These are phyloP conservation scores for Lasius platythorax DNA, from an alignment of 2,888 invertebrate genomes.

Conservation along the genomic window DNA sequence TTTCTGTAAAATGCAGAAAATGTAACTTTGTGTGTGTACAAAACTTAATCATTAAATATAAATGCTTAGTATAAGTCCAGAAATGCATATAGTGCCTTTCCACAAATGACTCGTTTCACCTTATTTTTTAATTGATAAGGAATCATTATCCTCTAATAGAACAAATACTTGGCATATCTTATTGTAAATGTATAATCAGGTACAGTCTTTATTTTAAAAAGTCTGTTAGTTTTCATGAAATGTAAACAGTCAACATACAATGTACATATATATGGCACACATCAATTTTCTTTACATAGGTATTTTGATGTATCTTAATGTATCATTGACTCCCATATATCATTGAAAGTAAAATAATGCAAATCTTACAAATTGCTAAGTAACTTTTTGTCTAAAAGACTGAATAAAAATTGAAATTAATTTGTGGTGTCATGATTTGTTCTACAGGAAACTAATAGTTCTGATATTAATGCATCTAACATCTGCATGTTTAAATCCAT, in stretches of 20 bases:
- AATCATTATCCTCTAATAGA: constrained; percentile 54
- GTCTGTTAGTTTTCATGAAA: constrained; percentile 47
- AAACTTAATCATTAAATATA: constrained; percentile 71
- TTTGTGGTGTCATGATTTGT: constrained; percentile 64
- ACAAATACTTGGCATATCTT: constrained; percentile 70
- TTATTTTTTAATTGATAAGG: constrained; percentile 39
- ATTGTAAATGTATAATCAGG: constrained; percentile 71
- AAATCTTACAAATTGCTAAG: constrained; percentile 3
- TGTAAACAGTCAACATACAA: constrained; percentile 59
- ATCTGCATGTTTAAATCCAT: constrained; percentile 86
- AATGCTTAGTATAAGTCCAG: constrained; percentile 48
- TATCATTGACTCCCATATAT: not conserved
- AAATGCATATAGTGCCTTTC: constrained; percentile 59
- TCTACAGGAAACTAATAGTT: constrained; percentile 79
- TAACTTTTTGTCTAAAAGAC: not conserved
- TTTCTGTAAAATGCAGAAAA: constrained; percentile 2
- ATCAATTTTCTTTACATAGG: constrained; percentile 60
- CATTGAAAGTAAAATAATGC: constrained; percentile 14
- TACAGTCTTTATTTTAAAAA: constrained; percentile 67
- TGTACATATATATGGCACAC: constrained; percentile 72
- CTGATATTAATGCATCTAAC: constrained; percentile 84
- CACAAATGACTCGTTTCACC: constrained; percentile 24
- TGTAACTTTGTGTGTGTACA: constrained; percentile 66
- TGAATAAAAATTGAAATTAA: constrained; percentile 35
- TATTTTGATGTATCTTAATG: constrained; percentile 50